Evolutionary conservation across 1,140 invertebrate genomes (phyloP).

Genomic region (Tetraneura akinire): DNA sequence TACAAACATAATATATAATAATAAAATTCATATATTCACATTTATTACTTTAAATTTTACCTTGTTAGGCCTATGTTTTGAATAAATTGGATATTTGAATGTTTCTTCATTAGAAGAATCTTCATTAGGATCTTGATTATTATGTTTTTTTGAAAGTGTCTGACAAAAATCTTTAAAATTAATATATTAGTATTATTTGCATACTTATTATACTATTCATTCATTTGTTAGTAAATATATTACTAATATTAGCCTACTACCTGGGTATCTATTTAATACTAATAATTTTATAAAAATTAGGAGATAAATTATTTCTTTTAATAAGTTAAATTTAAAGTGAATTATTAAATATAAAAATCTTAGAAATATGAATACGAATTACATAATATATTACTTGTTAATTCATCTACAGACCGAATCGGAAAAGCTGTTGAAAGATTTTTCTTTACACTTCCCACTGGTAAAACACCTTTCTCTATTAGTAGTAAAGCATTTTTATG

Average conservation of each 20-base stretch:
- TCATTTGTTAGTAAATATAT: background rate
- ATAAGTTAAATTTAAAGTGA: no score
- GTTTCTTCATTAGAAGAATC: constrained; percentile 69
- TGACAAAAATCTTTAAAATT: constrained; percentile 80
- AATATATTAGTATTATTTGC: no score
- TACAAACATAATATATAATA: no score
- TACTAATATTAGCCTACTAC: no score
- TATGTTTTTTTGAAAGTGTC: constrained; percentile 82
- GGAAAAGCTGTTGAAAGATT: constrained; percentile 51
- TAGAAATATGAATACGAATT: no score
- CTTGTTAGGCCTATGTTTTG: no score
- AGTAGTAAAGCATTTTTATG: constrained; percentile 82
- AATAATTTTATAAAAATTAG: no score
- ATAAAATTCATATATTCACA: no score
- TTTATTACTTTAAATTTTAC: no score
- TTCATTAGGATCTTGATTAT: constrained; percentile 70
- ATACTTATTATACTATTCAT: background rate
- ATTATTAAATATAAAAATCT: no score
- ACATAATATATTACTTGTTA: constrained; percentile 74
- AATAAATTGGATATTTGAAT: constrained; percentile 69
- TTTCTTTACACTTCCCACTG: constrained; percentile 64
- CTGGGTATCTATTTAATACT: no score
- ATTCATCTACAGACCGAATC: constrained; percentile 85
- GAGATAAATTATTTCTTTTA: no score
- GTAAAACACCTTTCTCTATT: constrained; percentile 77